Base-by-base conservation (phyloP, 2,888 invertebrate genomes). In the Nineta flava region DNA sequence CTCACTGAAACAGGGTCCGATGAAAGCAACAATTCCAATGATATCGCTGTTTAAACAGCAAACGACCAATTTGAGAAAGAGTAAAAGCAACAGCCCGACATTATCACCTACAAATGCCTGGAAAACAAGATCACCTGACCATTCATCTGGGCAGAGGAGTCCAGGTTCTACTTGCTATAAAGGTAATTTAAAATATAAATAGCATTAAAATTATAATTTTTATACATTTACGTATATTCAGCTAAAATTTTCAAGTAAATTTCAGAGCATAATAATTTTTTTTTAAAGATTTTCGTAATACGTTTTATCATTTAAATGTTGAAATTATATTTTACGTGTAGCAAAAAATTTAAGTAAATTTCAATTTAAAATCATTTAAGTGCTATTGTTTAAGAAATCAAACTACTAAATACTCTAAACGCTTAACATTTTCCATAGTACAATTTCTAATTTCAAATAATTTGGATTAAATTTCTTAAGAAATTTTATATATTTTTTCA, bases 11-110 rank as follows among this genome's bases (percentile, higher is more conserved):
- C 72, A 72, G 58, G 83, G 82, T 50, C 83, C 84, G 56, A 77
- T 84, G 77, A 76, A 81, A 64, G 84, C 84, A 51, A 84, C 83
- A 52, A 70, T 85, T 62, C 83, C 84, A 57, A 81, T 84, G 61
- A 79, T 81, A 50, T 83, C 83, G 52, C 74, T 83, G 55, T 72
- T 83, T 65, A 76, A 81, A 62, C 74, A 74, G 61, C 75, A 77
- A 60, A 62, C 68, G 61, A 61, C 67, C 62, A 66, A 67, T 60
- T 65, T 78, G 50, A 75, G 75, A 62, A 75, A 72, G 60, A 73
- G 71, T 57, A 72, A 77, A 53, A 72, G 73, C 58, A 77, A 74
- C 60, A 81, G 80, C 59, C 80, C 81, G 17, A 75, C 77, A 26
- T 67, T 78, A 52, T 81, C 81, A 35, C 81, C 81, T 42, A 79